Evolutionary conservation across 1,140 invertebrate genomes (phyloP).

Genomic region (Pseudomyrmex cubaensis): DNA sequence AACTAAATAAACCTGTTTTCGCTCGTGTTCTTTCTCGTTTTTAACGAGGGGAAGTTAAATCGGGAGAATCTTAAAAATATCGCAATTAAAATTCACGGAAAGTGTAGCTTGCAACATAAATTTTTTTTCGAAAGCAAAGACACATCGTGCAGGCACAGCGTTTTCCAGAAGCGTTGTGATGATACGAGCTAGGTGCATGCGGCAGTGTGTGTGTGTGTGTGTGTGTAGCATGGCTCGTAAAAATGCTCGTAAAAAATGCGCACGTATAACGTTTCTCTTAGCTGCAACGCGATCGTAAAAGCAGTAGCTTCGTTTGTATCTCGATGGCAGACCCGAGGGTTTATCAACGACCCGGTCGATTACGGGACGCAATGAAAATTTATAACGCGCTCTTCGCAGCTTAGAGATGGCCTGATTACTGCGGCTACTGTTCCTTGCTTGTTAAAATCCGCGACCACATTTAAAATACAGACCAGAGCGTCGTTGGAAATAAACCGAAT

Average conservation of each 20-base stretch:
- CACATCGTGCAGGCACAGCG: slow-evolving; percentile 48
- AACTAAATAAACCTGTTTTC: too few relatives aligned
- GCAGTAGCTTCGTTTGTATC: slow-evolving; percentile 49
- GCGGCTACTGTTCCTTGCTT: background rate
- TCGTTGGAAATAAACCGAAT: slow-evolving; percentile 10
- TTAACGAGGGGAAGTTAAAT: background rate
- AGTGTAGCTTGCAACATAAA: slow-evolving; percentile 54
- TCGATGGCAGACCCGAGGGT: background rate
- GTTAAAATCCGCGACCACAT: slow-evolving; percentile 20
- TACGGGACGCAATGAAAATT: slow-evolving; percentile 36
- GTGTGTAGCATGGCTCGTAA: slow-evolving; percentile 42
- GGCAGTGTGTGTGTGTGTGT: background rate
- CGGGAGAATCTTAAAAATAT: background rate
- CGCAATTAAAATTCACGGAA: slow-evolving; percentile 62
- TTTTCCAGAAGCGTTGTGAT: slow-evolving; percentile 49
- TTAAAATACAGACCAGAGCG: too few relatives aligned
- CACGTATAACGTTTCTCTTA: slow-evolving; percentile 48
- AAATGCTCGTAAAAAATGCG: slow-evolving; percentile 64
- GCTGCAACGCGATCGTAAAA: slow-evolving; percentile 62
- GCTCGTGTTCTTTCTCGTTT: too few relatives aligned
- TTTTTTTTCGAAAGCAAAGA: slow-evolving; percentile 60
- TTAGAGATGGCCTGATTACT: slow-evolving; percentile 25
- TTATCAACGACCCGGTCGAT: slow-evolving; percentile 31
- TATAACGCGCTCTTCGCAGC: background rate
- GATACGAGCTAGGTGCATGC: background rate